Conservation (phyloP, 2,797 vertebrate species). For the Sebastes jordani region DNA sequence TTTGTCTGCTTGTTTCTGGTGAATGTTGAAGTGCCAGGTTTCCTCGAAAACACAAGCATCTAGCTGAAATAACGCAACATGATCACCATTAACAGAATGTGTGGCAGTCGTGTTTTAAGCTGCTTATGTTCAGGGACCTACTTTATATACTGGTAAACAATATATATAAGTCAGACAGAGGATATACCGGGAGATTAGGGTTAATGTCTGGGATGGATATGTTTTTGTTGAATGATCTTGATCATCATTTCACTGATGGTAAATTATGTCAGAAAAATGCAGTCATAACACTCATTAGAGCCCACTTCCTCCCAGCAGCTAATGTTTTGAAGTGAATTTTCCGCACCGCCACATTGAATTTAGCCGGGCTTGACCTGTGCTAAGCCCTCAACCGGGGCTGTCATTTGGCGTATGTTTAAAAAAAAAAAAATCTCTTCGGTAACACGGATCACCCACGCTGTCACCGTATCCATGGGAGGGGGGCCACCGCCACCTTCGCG, state of each 20-base stretch:
- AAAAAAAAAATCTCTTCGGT: conserved; percentile 39
- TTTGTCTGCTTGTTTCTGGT: conserved; percentile 49
- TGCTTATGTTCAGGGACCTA: conserved; percentile 16
- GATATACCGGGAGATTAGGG: conserved; percentile 18
- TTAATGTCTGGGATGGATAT: conserved; percentile 22
- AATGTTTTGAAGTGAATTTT: conserved; percentile 73
- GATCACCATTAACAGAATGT: conserved; percentile 11
- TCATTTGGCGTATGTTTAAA: conserved; percentile 56
- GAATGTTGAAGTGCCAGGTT: conserved; percentile 12
- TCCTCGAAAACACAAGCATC: conserved; percentile 26
- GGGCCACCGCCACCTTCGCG: conserved; percentile 32
- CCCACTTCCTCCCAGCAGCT: conserved; percentile 37
- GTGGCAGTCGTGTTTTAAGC: conserved; percentile 32
- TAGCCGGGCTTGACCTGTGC: conserved; percentile 64
- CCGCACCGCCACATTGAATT: conserved; percentile 69
- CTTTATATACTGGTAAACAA: not conserved
- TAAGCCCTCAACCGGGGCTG: conserved; percentile 58
- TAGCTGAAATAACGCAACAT: conserved; percentile 18
- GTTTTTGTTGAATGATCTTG: conserved; percentile 9
- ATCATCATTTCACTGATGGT: conserved; percentile 20
- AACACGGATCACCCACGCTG: conserved; percentile 62
- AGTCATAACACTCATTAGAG: conserved; percentile 51
- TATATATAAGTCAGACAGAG: conserved; percentile 1
- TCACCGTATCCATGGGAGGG: conserved; percentile 42
- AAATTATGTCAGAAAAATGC: conserved; percentile 27